These are phyloP conservation scores for Tauraco erythrolophus DNA, from an alignment of 2,113 vertebrate genomes.

Conservation along the genomic window DNA sequence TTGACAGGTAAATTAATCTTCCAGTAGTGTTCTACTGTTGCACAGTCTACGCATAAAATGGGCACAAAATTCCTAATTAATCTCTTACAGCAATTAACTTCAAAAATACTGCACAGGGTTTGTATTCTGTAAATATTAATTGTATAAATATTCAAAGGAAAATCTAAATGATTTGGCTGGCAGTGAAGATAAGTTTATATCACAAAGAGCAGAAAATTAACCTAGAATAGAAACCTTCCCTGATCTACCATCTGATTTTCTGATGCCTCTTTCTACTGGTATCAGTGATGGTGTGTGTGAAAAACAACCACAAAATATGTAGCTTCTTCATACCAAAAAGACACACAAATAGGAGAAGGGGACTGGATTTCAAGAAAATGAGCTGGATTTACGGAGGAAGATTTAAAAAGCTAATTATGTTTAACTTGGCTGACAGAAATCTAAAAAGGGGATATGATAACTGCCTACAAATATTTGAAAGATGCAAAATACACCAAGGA, in stretches of 20 bases:
- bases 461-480: constrained; percentile 66
- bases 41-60: background rate
- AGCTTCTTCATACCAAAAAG: constrained; percentile 41
- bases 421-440: constrained; percentile 62
- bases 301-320: constrained; percentile 55
- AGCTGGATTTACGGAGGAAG: constrained; percentile 54
- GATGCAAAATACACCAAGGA: constrained; percentile 52
- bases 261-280: background rate
- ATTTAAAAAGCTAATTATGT: constrained; percentile 68
- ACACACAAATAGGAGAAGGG: constrained; percentile 27
- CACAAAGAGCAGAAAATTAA: background rate
- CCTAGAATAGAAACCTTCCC: background rate
- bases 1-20: background rate
- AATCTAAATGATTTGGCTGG: background rate
- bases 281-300: constrained; percentile 13
- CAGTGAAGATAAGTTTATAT: background rate
- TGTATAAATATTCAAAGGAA: background rate
- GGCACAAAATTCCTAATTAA: background rate
- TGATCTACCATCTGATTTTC: background rate
- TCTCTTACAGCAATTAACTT: background rate
- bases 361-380: constrained; percentile 54
- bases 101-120: background rate
- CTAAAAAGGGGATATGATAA: constrained; percentile 53
- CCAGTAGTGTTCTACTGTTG: background rate
- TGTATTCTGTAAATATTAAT: background rate